Evolutionary conservation across 2,888 invertebrate species (phyloP).

Genomic region (Trachelus tabidus): DNA sequence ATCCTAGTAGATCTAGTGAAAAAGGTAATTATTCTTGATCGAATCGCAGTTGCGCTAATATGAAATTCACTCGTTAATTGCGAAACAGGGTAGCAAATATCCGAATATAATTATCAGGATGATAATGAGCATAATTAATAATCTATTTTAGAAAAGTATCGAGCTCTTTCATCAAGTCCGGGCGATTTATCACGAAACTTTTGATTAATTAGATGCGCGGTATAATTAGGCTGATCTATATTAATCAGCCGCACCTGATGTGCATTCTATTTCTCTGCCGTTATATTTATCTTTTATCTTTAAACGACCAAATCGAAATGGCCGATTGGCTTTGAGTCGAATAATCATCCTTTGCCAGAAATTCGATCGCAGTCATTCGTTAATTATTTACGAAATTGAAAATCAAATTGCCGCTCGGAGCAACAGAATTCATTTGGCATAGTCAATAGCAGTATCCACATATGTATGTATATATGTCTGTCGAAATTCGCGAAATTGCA

Average conservation of each 20-base stretch:
- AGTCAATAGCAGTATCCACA: neutral
- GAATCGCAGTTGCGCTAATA: neutral
- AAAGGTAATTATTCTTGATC: neutral
- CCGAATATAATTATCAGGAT: neutral
- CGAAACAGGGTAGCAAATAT: neutral
- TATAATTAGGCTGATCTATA: neutral
- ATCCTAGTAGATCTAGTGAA: neutral
- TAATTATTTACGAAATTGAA: neutral
- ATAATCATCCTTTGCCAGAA: neutral
- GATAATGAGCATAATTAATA: neutral
- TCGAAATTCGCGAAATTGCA: neutral
- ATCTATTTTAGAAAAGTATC: neutral
- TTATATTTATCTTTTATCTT: neutral
- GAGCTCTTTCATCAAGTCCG: neutral
- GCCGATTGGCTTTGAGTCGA: neutral
- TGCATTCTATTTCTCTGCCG: neutral
- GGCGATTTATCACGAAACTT: neutral
- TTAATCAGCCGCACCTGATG: neutral
- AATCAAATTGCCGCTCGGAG: neutral
- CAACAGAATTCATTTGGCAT: neutral
- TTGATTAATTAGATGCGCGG: neutral
- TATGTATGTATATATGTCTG: neutral
- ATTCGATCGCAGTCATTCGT: neutral
- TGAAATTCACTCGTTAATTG: neutral
- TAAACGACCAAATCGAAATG: neutral